Conservation (phyloP, 2,797 vertebrate species). For the Eulemur mongoz region DNA sequence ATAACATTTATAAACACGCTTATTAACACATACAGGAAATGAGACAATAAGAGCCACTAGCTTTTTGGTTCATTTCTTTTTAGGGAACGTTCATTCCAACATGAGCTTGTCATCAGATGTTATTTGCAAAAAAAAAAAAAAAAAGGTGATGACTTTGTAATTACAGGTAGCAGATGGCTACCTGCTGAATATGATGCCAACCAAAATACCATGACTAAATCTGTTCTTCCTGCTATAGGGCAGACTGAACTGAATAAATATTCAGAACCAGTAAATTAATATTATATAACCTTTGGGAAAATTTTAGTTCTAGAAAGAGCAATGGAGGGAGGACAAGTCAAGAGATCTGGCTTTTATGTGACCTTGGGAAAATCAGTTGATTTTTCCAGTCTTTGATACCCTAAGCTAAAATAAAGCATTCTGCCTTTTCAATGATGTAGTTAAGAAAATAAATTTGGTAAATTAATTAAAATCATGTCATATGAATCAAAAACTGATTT, state of each 20-base stretch:
- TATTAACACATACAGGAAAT: constrained; percentile 51
- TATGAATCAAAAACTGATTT: constrained; percentile 26
- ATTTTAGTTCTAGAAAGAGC: constrained; percentile 43
- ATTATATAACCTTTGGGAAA: constrained; percentile 56
- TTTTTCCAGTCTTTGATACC: background rate
- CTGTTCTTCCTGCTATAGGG: constrained; percentile 9
- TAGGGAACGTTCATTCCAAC: constrained; percentile 46
- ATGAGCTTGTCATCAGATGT: constrained; percentile 52
- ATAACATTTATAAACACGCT: constrained; percentile 72
- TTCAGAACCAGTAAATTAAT: constrained; percentile 62
- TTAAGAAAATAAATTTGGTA: constrained; percentile 53
- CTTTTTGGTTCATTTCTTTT: constrained; percentile 64
- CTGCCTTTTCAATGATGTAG: background rate
- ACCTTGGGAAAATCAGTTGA: background rate
- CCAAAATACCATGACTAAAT: constrained; percentile 72
- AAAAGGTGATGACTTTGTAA: constrained; percentile 66
- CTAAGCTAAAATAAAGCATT: constrained; percentile 4
- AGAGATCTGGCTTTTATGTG: background rate
- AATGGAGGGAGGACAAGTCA: background rate
- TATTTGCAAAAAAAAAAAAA: constrained; percentile 41
- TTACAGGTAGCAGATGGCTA: constrained; percentile 76
- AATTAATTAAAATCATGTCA: constrained; percentile 53
- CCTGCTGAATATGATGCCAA: constrained; percentile 69
- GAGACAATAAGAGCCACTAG: constrained; percentile 29
- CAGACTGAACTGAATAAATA: constrained; percentile 66